phyloP scores from a whole-genome alignment of 2,113 vertebrate genomes.

The Rhinolophus sinicus region DNA sequence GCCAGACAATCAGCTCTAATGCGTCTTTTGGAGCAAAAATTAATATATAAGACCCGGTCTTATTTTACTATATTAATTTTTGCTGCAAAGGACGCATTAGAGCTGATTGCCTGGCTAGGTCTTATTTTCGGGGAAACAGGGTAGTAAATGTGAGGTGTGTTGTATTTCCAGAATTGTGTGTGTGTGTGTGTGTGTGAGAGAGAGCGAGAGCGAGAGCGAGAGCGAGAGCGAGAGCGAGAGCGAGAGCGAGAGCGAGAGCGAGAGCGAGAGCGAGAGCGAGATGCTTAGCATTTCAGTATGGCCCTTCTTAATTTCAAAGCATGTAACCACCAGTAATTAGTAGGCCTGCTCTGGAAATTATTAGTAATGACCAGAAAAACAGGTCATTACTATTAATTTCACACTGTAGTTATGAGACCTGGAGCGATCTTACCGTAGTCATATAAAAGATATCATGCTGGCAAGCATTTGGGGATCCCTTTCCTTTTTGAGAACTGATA shows the following conservation, averaged over 20 bases:
- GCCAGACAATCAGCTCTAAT: too few species aligned
- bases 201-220: not conserved
- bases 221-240: not conserved
- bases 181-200: not conserved
- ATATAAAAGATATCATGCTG: not conserved
- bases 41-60: too few species aligned
- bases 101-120: too few species aligned
- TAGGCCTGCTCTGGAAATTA: not conserved
- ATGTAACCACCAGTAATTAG: constrained; percentile 28
- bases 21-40: too few species aligned
- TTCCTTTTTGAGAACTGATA: constrained; percentile 3
- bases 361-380: not conserved
- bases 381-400: constrained; percentile 30
- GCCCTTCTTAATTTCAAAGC: not conserved
- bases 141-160: not conserved
- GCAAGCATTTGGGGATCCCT: not conserved
- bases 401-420: not conserved
- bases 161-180: not conserved
- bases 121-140: too few species aligned
- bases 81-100: too few species aligned
- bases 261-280: not conserved
- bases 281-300: not conserved
- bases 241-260: too few species aligned
- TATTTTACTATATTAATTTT: too few species aligned
- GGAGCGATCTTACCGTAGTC: not conserved